These are phyloP conservation scores for Macaria liturata DNA, from an alignment of 2,888 invertebrate species.

Conservation along the genomic window DNA sequence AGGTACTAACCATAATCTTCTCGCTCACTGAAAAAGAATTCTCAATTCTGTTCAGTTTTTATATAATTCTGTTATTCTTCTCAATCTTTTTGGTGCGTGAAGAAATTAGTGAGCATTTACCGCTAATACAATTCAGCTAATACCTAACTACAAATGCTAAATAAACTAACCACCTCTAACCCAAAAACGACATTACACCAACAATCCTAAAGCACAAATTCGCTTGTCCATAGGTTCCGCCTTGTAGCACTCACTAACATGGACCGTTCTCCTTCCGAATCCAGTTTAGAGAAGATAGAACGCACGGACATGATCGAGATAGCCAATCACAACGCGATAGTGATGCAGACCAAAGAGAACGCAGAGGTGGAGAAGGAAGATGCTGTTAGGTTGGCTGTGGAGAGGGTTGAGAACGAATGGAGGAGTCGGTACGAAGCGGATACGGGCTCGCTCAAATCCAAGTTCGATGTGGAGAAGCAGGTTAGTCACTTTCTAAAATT, in stretches of 20 bases:
- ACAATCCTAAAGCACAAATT: not conserved
- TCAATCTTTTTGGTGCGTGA: too few relatives aligned
- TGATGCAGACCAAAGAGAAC: constrained; percentile 87
- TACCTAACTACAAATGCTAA: too few relatives aligned
- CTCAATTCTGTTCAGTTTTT: too few relatives aligned
- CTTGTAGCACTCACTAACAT: constrained; percentile 88
- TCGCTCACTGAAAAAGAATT: too few relatives aligned
- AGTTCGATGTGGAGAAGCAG: constrained; percentile 82
- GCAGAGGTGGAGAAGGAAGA: constrained; percentile 84
- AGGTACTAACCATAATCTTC: too few relatives aligned
- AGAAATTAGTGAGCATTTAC: too few relatives aligned
- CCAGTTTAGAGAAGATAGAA: constrained; percentile 90
- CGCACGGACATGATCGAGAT: constrained; percentile 86
- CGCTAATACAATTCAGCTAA: too few relatives aligned
- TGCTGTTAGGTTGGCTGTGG: constrained; percentile 70
- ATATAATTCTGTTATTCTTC: too few relatives aligned
- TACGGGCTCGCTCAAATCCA: constrained; percentile 59
- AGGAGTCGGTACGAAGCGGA: constrained; percentile 78
- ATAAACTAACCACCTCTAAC: too few relatives aligned
- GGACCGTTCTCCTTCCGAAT: constrained; percentile 90
- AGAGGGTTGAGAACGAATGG: constrained; percentile 83
- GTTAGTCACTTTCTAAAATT: constrained; percentile 36
- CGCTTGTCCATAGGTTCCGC: constrained; percentile 79
- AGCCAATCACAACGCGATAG: constrained; percentile 85
- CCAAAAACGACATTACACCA: too few relatives aligned